Conservation (phyloP, 2,113 vertebrate genomes). For the Caloenas nicobarica region DNA sequence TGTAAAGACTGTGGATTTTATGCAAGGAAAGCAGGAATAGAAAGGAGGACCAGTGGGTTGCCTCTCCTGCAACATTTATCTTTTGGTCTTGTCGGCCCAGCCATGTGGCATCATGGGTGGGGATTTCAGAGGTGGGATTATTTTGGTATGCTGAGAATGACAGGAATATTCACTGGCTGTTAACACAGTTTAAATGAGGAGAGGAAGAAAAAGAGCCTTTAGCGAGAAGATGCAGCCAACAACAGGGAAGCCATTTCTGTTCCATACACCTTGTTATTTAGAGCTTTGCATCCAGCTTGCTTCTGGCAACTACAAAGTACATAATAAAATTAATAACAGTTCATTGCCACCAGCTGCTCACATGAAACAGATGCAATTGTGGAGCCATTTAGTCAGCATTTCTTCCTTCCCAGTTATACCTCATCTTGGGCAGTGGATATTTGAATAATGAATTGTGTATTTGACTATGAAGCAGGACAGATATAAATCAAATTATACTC, state of each 20-base stretch:
- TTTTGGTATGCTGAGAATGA: neutral
- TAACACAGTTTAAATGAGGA: neutral
- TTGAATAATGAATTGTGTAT: constrained; percentile 32
- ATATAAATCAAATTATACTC: constrained; percentile 25
- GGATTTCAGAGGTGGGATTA: neutral
- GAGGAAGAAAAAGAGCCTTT: neutral
- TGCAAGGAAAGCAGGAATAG: neutral
- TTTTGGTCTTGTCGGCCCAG: neutral
- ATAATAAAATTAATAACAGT: constrained; percentile 72
- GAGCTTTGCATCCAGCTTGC: neutral
- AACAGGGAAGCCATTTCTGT: neutral
- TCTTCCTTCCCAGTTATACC: constrained; percentile 11
- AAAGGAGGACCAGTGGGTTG: neutral
- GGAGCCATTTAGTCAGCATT: constrained; percentile 59
- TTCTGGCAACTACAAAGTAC: constrained; percentile 49
- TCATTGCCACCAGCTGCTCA: constrained; percentile 67
- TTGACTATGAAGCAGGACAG: constrained; percentile 8
- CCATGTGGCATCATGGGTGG: neutral
- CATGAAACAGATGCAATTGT: constrained; percentile 43
- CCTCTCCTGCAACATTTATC: neutral
- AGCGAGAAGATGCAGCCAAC: neutral
- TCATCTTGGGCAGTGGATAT: neutral
- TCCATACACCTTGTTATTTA: constrained; percentile 29
- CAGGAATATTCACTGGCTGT: neutral
- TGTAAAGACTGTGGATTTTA: neutral